Evolutionary conservation across 2,797 vertebrate genomes (phyloP).

Genomic region (Geotrypetes seraphini): DNA sequence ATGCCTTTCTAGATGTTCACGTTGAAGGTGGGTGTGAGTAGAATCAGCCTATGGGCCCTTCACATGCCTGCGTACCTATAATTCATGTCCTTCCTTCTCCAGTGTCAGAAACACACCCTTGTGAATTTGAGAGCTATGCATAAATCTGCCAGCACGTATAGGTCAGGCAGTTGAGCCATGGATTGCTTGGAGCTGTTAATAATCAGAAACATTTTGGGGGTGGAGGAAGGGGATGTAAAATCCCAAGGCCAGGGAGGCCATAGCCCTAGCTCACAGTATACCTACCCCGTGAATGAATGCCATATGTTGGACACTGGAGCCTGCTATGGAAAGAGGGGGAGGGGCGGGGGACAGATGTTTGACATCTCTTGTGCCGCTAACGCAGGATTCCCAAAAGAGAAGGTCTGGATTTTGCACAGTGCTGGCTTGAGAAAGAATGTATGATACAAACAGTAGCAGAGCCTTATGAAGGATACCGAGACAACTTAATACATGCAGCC

Average conservation of each 20-base stretch:
- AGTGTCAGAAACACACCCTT: neutral
- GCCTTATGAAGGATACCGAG: too few species aligned
- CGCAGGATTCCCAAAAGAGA: too few species aligned
- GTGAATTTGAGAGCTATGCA: neutral
- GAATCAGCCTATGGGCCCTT: neutral
- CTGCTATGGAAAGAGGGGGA: slow-evolving; percentile 8
- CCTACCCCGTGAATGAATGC: slow-evolving; percentile 4
- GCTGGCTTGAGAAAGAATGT: too few species aligned
- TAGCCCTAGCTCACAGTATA: slow-evolving; percentile 5
- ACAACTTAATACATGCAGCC: too few species aligned
- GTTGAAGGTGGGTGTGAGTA: too few species aligned
- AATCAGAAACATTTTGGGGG: slow-evolving; percentile 12
- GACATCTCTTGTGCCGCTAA: neutral
- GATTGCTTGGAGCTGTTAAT: neutral
- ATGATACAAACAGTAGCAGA: too few species aligned
- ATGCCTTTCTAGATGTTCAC: too few species aligned
- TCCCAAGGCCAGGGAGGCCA: neutral
- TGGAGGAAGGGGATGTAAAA: slow-evolving; percentile 1
- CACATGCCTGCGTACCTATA: neutral
- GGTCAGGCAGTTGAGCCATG: neutral
- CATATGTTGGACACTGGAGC: too few species aligned
- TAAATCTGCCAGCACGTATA: slow-evolving; percentile 1
- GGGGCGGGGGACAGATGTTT: neutral
- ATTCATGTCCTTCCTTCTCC: neutral
- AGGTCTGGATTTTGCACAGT: neutral